Evolutionary conservation across 2,888 invertebrate species (phyloP).

Genomic region (Melanotus villosus): DNA sequence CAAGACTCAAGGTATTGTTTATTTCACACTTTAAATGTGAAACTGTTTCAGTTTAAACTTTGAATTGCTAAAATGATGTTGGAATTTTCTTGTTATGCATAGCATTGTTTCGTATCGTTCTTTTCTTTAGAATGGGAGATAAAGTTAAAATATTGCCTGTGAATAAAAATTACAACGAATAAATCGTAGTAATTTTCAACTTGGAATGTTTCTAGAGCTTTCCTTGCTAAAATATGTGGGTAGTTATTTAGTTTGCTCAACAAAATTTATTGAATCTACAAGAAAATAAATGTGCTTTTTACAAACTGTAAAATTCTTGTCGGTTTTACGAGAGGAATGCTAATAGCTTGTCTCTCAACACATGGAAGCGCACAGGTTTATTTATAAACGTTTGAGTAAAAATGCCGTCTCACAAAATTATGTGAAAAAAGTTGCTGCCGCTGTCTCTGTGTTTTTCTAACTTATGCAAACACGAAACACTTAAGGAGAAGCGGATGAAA

Average conservation of each 20-base stretch:
- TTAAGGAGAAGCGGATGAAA: background rate
- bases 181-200: slow-evolving; percentile 20
- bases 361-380: slow-evolving; percentile 51
- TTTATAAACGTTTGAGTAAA: slow-evolving; percentile 51
- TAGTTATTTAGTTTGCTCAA: slow-evolving; percentile 42
- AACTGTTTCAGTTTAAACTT: too few relatives aligned
- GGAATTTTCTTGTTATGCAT: too few relatives aligned
- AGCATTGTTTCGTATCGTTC: too few relatives aligned
- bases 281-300: slow-evolving; percentile 55
- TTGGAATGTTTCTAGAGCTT: slow-evolving; percentile 9
- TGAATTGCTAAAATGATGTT: too few relatives aligned
- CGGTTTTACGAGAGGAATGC: slow-evolving; percentile 53
- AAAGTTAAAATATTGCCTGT: background rate
- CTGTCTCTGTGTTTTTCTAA: slow-evolving; percentile 11
- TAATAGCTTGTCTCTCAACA: slow-evolving; percentile 56
- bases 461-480: slow-evolving; percentile 6
- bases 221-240: slow-evolving; percentile 36
- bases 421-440: slow-evolving; percentile 30
- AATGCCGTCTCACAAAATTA: slow-evolving; percentile 47
- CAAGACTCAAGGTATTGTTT: too few relatives aligned
- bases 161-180: slow-evolving; percentile 12
- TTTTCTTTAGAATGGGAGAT: background rate
- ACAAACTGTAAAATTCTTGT: slow-evolving; percentile 54
- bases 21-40: too few relatives aligned
- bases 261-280: slow-evolving; percentile 45